Percentiles rank a stretch among this genome's conserved stretches.
phyloP scores from a whole-genome alignment of 2,113 vertebrate genomes.

The Sinosuthora webbiana region DNA sequence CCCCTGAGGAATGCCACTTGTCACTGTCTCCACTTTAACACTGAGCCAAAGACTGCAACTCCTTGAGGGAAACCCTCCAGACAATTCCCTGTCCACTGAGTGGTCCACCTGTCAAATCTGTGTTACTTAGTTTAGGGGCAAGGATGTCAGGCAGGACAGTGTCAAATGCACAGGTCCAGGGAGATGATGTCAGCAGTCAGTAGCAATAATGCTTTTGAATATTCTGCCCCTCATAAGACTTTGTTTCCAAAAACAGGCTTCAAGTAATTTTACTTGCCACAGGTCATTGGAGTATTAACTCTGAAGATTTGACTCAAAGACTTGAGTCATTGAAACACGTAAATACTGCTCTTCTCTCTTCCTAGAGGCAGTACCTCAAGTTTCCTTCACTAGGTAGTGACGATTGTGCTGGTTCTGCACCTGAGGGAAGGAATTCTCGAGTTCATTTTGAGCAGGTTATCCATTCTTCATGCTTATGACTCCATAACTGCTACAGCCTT shows the following conservation, averaged over 20 bases:
- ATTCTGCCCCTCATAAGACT: background rate
- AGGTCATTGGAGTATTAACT: background rate
- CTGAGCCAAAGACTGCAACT: background rate
- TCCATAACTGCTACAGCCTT: background rate
- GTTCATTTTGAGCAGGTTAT: background rate
- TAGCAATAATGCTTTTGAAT: background rate
- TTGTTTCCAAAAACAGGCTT: background rate
- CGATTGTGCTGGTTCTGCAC: background rate
- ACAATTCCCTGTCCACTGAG: background rate
- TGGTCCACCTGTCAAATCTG: background rate
- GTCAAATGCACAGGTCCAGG: background rate
- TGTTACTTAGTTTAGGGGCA: background rate
- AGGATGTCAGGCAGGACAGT: background rate
- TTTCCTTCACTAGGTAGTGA: background rate
- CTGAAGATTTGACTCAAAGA: background rate
- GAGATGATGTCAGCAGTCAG: background rate
- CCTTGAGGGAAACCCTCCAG: background rate
- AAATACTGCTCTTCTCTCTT: background rate
- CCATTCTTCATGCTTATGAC: background rate
- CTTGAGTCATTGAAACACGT: background rate
- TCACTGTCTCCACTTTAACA: background rate
- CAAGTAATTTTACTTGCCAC: background rate
- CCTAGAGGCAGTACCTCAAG: background rate
- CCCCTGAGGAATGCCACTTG: background rate
- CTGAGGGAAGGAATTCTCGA: background rate